A percentile compares a stretch with the other conserved stretches of the same genome.
These are phyloP conservation scores for Tetrao urogallus DNA, from an alignment of 2,113 vertebrate genomes.

Conservation along the genomic window DNA sequence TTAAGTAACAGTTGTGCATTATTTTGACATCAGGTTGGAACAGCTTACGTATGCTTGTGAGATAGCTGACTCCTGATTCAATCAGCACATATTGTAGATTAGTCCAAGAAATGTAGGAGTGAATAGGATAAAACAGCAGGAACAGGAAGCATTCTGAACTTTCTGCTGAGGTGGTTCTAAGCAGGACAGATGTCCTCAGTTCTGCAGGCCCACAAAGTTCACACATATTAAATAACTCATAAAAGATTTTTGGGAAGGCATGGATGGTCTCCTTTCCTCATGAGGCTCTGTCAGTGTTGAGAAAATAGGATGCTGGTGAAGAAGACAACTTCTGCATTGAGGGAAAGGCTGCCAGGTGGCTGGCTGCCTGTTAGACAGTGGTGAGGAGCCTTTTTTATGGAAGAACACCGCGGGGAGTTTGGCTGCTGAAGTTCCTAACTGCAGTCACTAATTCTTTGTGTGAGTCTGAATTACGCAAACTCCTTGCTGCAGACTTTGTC, in stretches of 20 bases:
- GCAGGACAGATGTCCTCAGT: background rate
- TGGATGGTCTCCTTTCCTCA: background rate
- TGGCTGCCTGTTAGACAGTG: background rate
- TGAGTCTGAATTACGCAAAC: background rate
- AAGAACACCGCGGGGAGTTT: background rate
- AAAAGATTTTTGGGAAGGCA: background rate
- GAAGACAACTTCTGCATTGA: background rate
- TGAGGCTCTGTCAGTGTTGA: background rate
- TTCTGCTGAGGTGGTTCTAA: background rate
- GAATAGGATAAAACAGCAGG: background rate
- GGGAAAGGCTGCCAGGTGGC: background rate
- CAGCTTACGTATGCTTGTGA: background rate
- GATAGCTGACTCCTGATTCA: background rate
- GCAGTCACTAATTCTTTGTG: background rate
- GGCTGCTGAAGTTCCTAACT: background rate
- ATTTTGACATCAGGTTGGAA: slow-evolving; percentile 2
- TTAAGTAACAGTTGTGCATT: background rate
- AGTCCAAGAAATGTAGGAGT: background rate
- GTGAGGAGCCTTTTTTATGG: background rate
- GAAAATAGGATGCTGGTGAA: background rate
- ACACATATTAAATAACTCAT: background rate
- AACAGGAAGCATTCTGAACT: background rate
- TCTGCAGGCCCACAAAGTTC: background rate
- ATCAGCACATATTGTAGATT: background rate
- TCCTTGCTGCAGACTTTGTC: background rate